phyloP scores from a whole-genome alignment of 2,888 invertebrate genomes.

The Pristionchus exspectatus region DNA sequence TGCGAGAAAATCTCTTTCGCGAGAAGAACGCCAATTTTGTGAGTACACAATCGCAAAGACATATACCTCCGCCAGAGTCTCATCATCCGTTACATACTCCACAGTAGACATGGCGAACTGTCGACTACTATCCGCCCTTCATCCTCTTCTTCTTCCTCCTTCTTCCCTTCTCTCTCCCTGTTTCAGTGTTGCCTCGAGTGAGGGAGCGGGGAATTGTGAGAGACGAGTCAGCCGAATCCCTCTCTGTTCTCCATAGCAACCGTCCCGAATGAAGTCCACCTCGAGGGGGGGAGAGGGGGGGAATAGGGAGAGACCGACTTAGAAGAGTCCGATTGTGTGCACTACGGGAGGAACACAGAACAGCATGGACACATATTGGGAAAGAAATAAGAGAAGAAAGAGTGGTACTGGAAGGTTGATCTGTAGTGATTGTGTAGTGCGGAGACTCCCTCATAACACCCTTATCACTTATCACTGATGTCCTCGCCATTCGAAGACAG shows the following conservation, averaged over 20 bases:
- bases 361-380: background rate
- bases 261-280: background rate
- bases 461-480: constrained; percentile 46
- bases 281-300: background rate
- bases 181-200: background rate
- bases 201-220: background rate
- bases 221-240: background rate
- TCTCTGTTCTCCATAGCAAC: background rate
- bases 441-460: background rate
- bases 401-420: background rate
- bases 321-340: background rate
- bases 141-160: background rate
- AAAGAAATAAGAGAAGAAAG: background rate
- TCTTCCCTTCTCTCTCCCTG: background rate
- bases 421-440: background rate
- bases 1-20: no score
- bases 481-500: background rate
- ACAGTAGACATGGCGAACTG: constrained; percentile 58
- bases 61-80: constrained; percentile 68
- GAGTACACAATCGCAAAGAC: background rate
- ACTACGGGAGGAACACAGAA: background rate
- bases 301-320: background rate
- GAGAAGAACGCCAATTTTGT: background rate
- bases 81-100: constrained; percentile 70
- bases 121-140: constrained; percentile 15